Conservation (phyloP, 2,888 invertebrate species). For the Hipparchia semele region DNA sequence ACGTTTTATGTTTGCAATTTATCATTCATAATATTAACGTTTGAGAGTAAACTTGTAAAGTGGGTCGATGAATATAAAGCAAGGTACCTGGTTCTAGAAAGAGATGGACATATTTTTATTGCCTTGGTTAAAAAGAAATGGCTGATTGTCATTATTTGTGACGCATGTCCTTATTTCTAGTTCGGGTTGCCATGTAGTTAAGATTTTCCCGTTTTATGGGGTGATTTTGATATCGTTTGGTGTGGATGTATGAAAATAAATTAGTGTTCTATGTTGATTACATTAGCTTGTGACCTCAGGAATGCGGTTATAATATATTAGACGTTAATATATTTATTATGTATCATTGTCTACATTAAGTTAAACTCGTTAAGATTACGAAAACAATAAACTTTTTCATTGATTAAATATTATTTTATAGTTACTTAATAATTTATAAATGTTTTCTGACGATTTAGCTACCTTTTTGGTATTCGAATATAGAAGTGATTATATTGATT, state of each 20-base stretch:
- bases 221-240: background rate
- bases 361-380: too few relatives aligned
- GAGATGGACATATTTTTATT: background rate
- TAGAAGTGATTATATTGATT: too few relatives aligned
- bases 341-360: too few relatives aligned
- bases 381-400: too few relatives aligned
- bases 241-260: background rate
- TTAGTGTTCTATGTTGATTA: background rate
- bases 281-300: too few relatives aligned
- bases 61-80: background rate
- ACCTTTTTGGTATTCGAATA: too few relatives aligned
- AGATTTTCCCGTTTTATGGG: background rate
- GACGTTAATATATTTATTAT: too few relatives aligned
- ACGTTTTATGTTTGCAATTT: background rate
- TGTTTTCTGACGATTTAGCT: too few relatives aligned
- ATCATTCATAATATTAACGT: background rate
- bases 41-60: background rate
- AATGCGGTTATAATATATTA: too few relatives aligned
- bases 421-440: too few relatives aligned
- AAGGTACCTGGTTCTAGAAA: background rate
- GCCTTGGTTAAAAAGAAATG: background rate
- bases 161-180: constrained; percentile 5
- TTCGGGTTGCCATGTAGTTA: background rate
- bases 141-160: background rate
- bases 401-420: too few relatives aligned